Evolutionary conservation across 1,140 invertebrate species (phyloP).

Genomic region (Drosophila virilis): DNA sequence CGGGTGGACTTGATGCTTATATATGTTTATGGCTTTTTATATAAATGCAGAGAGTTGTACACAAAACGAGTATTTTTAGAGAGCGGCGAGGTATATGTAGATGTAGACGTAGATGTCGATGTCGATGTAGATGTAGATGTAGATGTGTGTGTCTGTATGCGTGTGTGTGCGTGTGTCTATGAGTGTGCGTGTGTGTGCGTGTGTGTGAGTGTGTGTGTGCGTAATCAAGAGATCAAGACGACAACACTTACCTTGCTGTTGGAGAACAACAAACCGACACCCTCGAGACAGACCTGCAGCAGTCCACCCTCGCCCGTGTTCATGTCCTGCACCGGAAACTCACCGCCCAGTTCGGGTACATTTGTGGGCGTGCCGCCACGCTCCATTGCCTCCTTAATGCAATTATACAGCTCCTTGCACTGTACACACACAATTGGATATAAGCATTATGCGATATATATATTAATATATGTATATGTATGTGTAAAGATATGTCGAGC

Average conservation of each 20-base stretch:
- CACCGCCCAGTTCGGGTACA: constrained; percentile 96
- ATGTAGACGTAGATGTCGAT: constrained; percentile 13
- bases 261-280: constrained; percentile 98
- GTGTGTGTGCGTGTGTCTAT: not conserved
- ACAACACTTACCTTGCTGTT: constrained; percentile 96
- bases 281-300: constrained; percentile 99
- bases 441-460: no score
- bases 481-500: no score
- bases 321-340: constrained; percentile 99
- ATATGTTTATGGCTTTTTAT: constrained; percentile 46
- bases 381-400: constrained; percentile 99
- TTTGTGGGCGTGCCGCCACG: constrained; percentile 92
- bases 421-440: constrained; percentile 79
- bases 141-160: constrained; percentile 7
- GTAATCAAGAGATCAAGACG: constrained; percentile 11
- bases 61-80: constrained; percentile 48
- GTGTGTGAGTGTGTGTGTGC: constrained; percentile 4
- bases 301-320: constrained; percentile 98
- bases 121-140: constrained; percentile 12
- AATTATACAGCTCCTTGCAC: constrained; percentile 99
- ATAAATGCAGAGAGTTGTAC: constrained; percentile 51
- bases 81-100: constrained; percentile 31
- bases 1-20: constrained; percentile 26
- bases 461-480: not conserved
- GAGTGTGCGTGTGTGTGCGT: constrained; percentile 2